Evolutionary conservation across 2,797 vertebrate genomes (phyloP).

Genomic region (Diglossa cyanea): DNA sequence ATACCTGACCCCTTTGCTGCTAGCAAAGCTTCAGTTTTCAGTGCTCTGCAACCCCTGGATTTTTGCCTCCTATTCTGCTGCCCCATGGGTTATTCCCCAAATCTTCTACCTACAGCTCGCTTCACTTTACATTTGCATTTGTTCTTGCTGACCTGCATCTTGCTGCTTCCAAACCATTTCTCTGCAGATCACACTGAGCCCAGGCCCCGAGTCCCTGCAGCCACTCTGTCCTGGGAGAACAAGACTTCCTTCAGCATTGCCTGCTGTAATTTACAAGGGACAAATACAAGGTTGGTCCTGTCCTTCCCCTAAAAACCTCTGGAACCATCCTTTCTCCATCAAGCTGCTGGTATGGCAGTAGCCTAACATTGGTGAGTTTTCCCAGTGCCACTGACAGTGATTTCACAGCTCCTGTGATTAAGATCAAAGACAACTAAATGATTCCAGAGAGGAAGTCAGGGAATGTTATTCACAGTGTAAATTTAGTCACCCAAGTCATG

Average conservation of each 20-base stretch:
- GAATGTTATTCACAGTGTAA: neutral
- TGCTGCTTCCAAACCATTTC: neutral
- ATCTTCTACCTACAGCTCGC: neutral
- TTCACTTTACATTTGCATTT: constrained; percentile 27
- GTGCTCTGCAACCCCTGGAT: neutral
- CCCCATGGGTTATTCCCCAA: neutral
- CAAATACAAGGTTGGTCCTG: neutral
- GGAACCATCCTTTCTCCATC: neutral
- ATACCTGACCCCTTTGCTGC: neutral
- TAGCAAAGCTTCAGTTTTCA: neutral
- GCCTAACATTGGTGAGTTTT: neutral
- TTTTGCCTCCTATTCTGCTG: neutral
- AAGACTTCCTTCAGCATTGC: neutral
- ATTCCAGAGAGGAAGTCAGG: neutral
- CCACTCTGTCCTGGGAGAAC: neutral
- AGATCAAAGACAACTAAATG: constrained; percentile 38
- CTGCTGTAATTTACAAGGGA: neutral
- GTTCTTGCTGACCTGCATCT: constrained; percentile 8
- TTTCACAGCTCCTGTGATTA: constrained; percentile 28
- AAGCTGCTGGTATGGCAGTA: neutral
- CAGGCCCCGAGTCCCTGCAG: neutral
- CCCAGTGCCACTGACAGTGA: neutral
- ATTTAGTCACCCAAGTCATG: neutral
- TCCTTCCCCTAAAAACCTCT: neutral
- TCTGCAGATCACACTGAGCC: neutral